These are phyloP conservation scores for Bombus confusus DNA, from an alignment of 1,140 invertebrate species.

Conservation along the genomic window DNA sequence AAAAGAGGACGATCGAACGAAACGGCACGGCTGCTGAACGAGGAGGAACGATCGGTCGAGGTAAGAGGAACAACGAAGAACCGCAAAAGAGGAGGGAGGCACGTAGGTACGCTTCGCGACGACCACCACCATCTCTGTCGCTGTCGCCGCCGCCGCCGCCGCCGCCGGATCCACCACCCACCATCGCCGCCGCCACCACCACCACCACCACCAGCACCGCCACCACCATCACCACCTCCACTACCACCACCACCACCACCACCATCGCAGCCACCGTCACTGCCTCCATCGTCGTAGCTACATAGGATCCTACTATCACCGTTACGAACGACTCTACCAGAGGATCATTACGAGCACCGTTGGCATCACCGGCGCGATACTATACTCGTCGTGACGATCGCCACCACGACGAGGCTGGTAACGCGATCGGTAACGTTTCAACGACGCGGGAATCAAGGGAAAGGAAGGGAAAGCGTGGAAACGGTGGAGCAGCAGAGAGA, in stretches of 20 bases:
- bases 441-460: neutral
- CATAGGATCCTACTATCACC: neutral
- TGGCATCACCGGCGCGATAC: neutral
- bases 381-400: neutral
- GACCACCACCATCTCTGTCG: conserved; percentile 45
- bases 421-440: conserved; percentile 39
- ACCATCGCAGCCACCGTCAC: neutral
- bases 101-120: conserved; percentile 9
- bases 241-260: neutral
- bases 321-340: neutral
- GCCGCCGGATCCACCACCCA: neutral
- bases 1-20: conserved; percentile 33
- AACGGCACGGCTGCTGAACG: neutral
- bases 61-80: conserved; percentile 39
- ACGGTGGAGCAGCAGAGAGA: conserved; percentile 10
- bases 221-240: too few relatives aligned
- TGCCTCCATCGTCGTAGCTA: neutral
- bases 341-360: neutral
- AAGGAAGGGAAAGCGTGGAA: neutral
- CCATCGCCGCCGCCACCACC: conserved; percentile 5
- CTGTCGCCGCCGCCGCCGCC: conserved; percentile 4
- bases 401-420: neutral
- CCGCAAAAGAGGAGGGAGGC: conserved; percentile 32
- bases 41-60: conserved; percentile 35
- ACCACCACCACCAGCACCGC: neutral